phyloP scores from a whole-genome alignment of 2,113 vertebrate species.

The Laticauda laticaudata region DNA sequence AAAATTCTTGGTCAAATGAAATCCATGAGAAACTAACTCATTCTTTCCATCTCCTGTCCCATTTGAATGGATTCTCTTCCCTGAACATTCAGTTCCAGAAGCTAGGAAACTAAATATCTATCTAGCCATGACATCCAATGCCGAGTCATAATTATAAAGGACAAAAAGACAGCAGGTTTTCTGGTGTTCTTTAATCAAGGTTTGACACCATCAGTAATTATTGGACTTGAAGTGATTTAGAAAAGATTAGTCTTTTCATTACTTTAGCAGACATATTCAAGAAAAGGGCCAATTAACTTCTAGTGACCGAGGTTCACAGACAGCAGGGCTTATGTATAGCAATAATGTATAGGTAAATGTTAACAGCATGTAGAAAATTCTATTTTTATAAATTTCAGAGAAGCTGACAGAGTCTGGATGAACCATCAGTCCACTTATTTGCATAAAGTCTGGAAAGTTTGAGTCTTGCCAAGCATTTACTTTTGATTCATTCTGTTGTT shows the following conservation, averaged over 20 bases:
- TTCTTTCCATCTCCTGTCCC: conserved; percentile 53
- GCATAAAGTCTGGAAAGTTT: neutral
- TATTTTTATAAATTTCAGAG: conserved; percentile 21
- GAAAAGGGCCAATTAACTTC: conserved; percentile 19
- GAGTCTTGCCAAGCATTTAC: neutral
- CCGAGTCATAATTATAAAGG: conserved; percentile 66
- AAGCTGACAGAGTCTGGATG: neutral
- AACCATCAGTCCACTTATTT: neutral
- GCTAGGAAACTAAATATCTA: conserved; percentile 73
- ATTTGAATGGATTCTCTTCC: conserved; percentile 30
- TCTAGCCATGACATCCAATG: conserved; percentile 50
- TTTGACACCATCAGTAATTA: conserved; percentile 73
- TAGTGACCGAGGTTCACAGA: conserved; percentile 2
- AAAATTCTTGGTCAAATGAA: conserved; percentile 45
- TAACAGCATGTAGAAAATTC: neutral
- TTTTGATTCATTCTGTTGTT: neutral
- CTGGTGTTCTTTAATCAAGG: conserved; percentile 77
- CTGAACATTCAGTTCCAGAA: conserved; percentile 67
- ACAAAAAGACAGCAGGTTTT: conserved; percentile 79
- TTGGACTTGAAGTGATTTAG: conserved; percentile 75
- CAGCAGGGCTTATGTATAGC: neutral
- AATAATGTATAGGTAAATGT: neutral
- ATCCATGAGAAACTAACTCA: conserved; percentile 48
- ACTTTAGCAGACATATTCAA: conserved; percentile 42
- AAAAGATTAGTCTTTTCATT: conserved; percentile 78